Percentiles rank a stretch among this genome's conserved stretches.
These are phyloP conservation scores for Alloscopus bannaensis DNA, from an alignment of 2,888 invertebrate species.

Conservation along the genomic window DNA sequence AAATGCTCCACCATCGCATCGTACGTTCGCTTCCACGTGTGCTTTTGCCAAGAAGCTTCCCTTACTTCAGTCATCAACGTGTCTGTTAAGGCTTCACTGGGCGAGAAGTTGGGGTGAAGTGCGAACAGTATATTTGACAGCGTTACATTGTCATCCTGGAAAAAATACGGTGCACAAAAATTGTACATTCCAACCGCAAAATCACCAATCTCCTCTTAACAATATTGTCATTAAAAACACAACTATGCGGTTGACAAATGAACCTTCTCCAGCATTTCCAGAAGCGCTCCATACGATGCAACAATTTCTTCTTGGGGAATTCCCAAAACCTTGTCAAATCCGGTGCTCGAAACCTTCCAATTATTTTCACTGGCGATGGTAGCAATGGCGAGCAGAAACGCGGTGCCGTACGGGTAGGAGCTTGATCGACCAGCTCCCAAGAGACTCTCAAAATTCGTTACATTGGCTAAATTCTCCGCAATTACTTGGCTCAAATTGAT, in stretches of 20 bases:
- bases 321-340: constrained; percentile 47
- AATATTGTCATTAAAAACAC: not conserved
- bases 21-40: constrained; percentile 50
- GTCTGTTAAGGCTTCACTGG: constrained; percentile 48
- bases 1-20: constrained; percentile 47
- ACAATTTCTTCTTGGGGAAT: constrained; percentile 47
- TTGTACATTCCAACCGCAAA: not conserved
- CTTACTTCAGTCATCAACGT: constrained; percentile 43
- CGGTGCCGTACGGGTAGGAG: constrained; percentile 58
- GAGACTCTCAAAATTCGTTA: constrained; percentile 55
- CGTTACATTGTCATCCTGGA: constrained; percentile 60
- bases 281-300: constrained; percentile 45
- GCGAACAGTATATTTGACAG: constrained; percentile 49
- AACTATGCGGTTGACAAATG: not conserved
- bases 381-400: constrained; percentile 47
- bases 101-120: constrained; percentile 32
- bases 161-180: not conserved
- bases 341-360: constrained; percentile 63
- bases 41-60: constrained; percentile 34
- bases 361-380: constrained; percentile 52
- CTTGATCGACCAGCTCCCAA: constrained; percentile 58
- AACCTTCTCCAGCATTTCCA: constrained; percentile 51
- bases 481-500: constrained; percentile 16
- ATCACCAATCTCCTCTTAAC: no score
- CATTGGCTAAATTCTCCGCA: constrained; percentile 49